Base-by-base conservation (phyloP, 2,888 invertebrate species). In the Pheosia tremula region DNA sequence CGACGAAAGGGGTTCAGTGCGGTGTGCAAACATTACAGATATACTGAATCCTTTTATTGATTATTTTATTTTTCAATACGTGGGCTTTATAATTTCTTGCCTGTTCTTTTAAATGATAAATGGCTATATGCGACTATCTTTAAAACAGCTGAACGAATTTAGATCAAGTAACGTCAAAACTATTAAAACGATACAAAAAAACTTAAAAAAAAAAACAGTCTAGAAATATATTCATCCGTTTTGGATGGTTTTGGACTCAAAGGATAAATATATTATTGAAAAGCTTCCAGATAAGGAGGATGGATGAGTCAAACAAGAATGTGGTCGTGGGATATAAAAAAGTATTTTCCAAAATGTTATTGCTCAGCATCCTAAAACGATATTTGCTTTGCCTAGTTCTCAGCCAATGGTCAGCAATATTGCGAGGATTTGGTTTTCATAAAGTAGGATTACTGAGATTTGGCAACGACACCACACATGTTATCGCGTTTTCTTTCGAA, bases 371-470 rank as follows among this genome's bases (percentile, higher is more conserved):
- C 56, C 41, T 41, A 60, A 64, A 57, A 56, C 36, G 38, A 54
- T 76, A 60, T 74, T 73, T 71, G 59, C 74, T 61, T 62, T 67
- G 24, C 0, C 24, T 24, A 24, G 24, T 24, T 24, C 24, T 24
- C 24, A 24, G 24, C 24, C 24, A 24, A 24, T 24, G 83, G 82
- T 81, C 81, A 82, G 67, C 63, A 75, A 74, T 74, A 74, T 70
- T 69, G 60, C 62, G 8, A 37, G 67, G 72, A 63, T 68, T 74
- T 59, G 54, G 62, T 70, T 64, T 72, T 81, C 79, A 82, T 82
- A 80, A 72, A 72, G 71, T 63, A n/a, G 79, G 82, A 77, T 82
- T 78, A 78, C 62, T 64, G 60, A 53, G 64, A 57, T 64, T 75
- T 69, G 67, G 62, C 54, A 36, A 7, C 52, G 50, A 24, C 50